A percentile compares a stretch with the other conserved stretches of the same genome.
Conservation (phyloP, 2,797 vertebrate species). For the Rhinichthys osculus region DNA sequence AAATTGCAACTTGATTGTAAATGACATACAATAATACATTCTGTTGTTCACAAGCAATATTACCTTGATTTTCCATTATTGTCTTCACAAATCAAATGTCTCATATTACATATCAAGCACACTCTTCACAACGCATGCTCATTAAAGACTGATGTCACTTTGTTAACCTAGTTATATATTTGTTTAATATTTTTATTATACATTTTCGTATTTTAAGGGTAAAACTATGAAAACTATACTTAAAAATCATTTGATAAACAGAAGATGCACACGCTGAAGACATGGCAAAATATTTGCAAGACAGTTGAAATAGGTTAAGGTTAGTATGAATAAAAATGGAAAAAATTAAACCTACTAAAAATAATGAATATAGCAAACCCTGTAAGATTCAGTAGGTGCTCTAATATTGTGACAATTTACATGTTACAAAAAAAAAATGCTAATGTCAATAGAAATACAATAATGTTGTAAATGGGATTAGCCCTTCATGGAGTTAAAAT, state of each 20-base stretch:
- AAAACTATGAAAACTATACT: background rate
- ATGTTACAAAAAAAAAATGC: conserved; percentile 82
- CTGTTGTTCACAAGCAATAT: background rate
- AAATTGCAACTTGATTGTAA: background rate
- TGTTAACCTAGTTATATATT: background rate
- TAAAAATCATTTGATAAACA: background rate
- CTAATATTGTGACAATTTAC: conserved; percentile 80
- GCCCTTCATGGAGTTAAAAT: conserved; percentile 77
- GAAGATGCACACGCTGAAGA: background rate
- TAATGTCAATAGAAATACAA: conserved; percentile 88
- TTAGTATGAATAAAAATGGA: conserved; percentile 68
- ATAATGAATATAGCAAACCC: conserved; percentile 72
- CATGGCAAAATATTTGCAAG: conserved; percentile 47
- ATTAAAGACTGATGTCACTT: background rate
- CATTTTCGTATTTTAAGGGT: background rate
- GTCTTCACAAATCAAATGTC: background rate
- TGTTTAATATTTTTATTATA: background rate
- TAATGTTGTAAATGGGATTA: conserved; percentile 83
- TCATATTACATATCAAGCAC: background rate
- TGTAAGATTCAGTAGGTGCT: conserved; percentile 68
- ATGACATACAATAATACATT: background rate
- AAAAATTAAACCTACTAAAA: conserved; percentile 64
- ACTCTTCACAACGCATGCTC: background rate
- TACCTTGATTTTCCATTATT: background rate
- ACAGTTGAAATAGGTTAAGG: conserved; percentile 66